A percentile compares a stretch with the other conserved stretches of the same genome.
phyloP scores from a whole-genome alignment of 2,888 invertebrate species.

The Latheticus oryzae region DNA sequence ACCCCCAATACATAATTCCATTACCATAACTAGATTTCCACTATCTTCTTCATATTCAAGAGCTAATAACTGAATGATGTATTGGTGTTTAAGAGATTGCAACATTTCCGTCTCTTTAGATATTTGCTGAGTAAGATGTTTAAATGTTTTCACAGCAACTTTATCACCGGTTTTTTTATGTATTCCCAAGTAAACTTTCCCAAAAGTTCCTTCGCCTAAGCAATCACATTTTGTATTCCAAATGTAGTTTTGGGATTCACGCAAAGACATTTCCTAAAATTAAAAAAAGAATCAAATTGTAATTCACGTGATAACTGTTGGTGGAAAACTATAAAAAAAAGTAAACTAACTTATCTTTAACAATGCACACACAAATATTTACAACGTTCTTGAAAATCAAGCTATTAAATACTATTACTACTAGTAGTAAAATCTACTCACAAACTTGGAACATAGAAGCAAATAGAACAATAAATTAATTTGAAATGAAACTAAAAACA shows the following conservation, averaged over 20 bases:
- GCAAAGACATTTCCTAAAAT: constrained; percentile 10
- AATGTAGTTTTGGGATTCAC: constrained; percentile 17
- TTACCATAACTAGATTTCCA: constrained; percentile 8
- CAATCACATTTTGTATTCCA: constrained; percentile 11
- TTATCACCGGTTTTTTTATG: constrained; percentile 24
- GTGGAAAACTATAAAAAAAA: too few species aligned
- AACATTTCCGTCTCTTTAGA: constrained; percentile 16
- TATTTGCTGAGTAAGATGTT: not conserved
- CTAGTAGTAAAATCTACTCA: too few species aligned
- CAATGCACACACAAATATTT: too few species aligned
- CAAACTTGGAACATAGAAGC: too few species aligned
- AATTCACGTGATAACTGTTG: too few species aligned
- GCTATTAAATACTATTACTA: too few species aligned
- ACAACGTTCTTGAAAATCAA: too few species aligned
- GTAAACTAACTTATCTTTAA: too few species aligned
- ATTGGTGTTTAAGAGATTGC: constrained; percentile 10
- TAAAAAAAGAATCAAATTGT: not conserved
- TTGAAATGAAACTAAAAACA: too few species aligned
- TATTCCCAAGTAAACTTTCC: constrained; percentile 22
- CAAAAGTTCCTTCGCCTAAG: constrained; percentile 22
- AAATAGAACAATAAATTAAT: too few species aligned
- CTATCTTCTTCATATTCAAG: constrained; percentile 11
- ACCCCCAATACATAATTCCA: constrained; percentile 21
- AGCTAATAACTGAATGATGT: constrained; percentile 19
- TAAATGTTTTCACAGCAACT: constrained; percentile 31